A percentile compares a stretch with the other conserved stretches of the same genome.
These are phyloP conservation scores for Porites cylindrica DNA, from an alignment of 92 coral and sea anemone species.

Conservation along the genomic window DNA sequence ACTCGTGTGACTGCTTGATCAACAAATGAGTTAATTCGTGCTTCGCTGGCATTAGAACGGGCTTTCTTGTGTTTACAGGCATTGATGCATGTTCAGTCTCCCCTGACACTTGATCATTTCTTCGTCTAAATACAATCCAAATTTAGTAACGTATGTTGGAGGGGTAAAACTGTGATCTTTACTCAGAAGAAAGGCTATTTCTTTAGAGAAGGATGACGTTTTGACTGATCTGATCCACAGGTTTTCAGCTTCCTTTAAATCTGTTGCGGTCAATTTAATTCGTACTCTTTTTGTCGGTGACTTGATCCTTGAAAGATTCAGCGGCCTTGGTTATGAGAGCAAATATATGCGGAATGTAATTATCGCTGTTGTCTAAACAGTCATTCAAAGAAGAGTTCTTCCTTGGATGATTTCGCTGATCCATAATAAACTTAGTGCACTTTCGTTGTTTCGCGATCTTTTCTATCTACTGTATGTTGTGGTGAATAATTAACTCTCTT, in stretches of 20 bases:
- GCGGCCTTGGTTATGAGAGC: constrained; percentile 50
- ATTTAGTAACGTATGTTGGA: constrained; percentile 43
- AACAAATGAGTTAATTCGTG: constrained; percentile 51
- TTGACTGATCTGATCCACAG: constrained; percentile 73
- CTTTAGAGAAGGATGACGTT: constrained; percentile 53
- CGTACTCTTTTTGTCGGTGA: not conserved
- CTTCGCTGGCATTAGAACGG: constrained; percentile 51
- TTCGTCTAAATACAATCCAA: constrained; percentile 57
- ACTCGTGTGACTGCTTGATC: constrained; percentile 46
- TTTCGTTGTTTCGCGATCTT: too few species aligned
- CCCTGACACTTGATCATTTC: constrained; percentile 61
- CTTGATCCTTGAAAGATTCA: not conserved
- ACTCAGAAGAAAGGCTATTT: constrained; percentile 41
- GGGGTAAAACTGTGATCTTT: constrained; percentile 31
- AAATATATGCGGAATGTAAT: too few species aligned
- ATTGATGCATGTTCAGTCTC: constrained; percentile 51
- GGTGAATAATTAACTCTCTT: too few species aligned
- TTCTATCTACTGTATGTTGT: too few species aligned
- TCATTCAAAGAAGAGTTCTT: too few species aligned
- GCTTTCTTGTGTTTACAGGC: constrained; percentile 42
- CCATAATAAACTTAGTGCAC: too few species aligned
- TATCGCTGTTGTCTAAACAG: too few species aligned
- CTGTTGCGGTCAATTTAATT: constrained; percentile 39
- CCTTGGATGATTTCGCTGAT: too few species aligned
- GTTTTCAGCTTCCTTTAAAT: constrained; percentile 56